Percentiles rank a stretch among this genome's conserved stretches.
These are phyloP conservation scores for Plectus sambesii DNA, from an alignment of 1,140 invertebrate species.

Conservation along the genomic window DNA sequence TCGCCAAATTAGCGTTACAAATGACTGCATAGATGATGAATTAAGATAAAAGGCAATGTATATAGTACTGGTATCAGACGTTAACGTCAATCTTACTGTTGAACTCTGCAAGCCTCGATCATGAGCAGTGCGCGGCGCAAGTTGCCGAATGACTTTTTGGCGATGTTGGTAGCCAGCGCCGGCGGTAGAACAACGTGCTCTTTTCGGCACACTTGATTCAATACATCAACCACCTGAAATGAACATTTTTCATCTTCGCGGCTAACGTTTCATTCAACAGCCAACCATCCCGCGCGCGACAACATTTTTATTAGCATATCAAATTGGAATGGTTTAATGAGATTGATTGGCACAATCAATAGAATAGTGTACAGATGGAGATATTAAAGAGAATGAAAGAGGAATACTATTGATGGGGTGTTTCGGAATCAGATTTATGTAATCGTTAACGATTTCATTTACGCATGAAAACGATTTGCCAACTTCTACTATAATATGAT, in stretches of 20 bases:
- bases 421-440: too few species aligned
- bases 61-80: constrained; percentile 14
- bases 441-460: too few species aligned
- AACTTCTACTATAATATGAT: too few species aligned
- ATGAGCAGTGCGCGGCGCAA: constrained; percentile 81
- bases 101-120: constrained; percentile 82
- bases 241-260: background rate
- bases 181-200: constrained; percentile 67
- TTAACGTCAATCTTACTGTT: constrained; percentile 57
- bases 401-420: too few species aligned
- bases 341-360: too few species aligned
- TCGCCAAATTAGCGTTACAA: too few species aligned
- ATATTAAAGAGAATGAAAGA: too few species aligned
- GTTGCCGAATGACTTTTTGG: constrained; percentile 71
- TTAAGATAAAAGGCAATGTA: constrained; percentile 19
- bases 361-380: too few species aligned
- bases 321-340: too few species aligned
- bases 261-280: background rate
- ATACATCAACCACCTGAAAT: constrained; percentile 45
- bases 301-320: too few species aligned
- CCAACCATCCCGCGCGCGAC: too few species aligned
- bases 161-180: constrained; percentile 66
- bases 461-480: too few species aligned
- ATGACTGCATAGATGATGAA: background rate
- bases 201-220: constrained; percentile 66